phyloP scores from a whole-genome alignment of 1,140 invertebrate genomes.

The Diploscapter pachys region DNA sequence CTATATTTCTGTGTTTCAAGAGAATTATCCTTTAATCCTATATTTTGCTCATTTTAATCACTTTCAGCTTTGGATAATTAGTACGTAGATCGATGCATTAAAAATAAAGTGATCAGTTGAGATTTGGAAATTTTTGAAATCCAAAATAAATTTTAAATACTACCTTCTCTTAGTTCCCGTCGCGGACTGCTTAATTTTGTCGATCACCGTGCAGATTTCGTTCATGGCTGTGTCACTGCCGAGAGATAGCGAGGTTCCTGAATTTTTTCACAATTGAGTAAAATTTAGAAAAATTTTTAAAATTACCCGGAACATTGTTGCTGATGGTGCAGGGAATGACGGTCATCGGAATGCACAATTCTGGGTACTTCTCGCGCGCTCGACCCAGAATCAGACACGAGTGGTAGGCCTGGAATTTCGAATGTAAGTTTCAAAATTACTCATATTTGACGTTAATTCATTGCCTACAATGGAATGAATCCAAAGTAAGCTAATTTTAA shows the following conservation, averaged over 20 bases:
- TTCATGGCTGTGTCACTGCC: conserved; percentile 96
- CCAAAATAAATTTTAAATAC: background rate
- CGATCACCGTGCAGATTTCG: conserved; percentile 89
- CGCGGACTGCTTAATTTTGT: conserved; percentile 74
- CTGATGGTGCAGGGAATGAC: conserved; percentile 98
- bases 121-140: too few relatives aligned
- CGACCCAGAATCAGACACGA: conserved; percentile 76
- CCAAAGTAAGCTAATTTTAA: too few relatives aligned
- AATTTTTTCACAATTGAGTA: background rate
- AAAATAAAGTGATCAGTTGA: too few relatives aligned
- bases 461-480: too few relatives aligned
- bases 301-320: conserved; percentile 66
- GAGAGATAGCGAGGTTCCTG: conserved; percentile 87
- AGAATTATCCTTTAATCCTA: too few relatives aligned
- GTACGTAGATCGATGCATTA: too few relatives aligned
- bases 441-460: too few relatives aligned
- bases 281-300: background rate
- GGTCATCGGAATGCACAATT: conserved; percentile 89
- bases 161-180: conserved; percentile 63
- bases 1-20: too few relatives aligned
- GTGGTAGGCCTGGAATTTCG: conserved; percentile 75
- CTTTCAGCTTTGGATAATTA: too few relatives aligned
- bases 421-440: too few relatives aligned
- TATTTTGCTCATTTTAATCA: too few relatives aligned
- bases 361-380: conserved; percentile 73